Conservation (phyloP, 1,140 invertebrate genomes). For the Reticulitermes speratus region DNA sequence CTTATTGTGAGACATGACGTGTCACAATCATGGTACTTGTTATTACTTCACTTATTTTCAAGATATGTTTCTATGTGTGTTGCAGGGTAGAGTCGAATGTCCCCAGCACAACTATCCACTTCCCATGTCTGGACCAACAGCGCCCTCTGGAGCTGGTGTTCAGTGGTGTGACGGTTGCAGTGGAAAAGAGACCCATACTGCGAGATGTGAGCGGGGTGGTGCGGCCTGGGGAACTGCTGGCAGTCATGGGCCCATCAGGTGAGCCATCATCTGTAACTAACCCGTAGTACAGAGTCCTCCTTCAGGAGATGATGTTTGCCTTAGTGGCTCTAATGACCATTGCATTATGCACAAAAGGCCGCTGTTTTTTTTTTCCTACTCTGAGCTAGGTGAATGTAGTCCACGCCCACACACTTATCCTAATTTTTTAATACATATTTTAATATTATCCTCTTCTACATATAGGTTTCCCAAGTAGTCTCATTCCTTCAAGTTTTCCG, state of each 20-base stretch:
- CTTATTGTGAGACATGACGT: no score
- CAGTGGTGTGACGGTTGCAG: constrained; percentile 56
- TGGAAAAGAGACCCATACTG: constrained; percentile 63
- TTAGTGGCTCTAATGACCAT: not conserved
- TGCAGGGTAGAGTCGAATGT: constrained; percentile 46
- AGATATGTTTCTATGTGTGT: constrained; percentile 33
- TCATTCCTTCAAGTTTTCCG: no score
- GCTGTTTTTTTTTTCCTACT: no score
- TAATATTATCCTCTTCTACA: no score
- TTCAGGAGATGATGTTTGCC: not conserved
- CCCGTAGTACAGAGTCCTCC: not conserved
- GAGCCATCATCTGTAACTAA: constrained; percentile 34
- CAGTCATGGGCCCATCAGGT: constrained; percentile 83
- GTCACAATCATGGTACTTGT: no score
- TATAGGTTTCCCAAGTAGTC: no score
- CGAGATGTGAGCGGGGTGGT: constrained; percentile 71
- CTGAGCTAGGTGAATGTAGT: no score
- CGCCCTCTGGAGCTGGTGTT: constrained; percentile 69
- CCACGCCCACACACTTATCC: no score
- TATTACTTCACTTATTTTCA: no score
- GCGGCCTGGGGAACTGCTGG: constrained; percentile 74
- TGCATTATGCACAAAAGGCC: no score
- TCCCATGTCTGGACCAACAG: constrained; percentile 46
- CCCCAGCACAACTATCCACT: constrained; percentile 45
- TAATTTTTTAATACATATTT: no score